Base-by-base conservation (phyloP, 2,888 invertebrate species). In the Gari tellinella region DNA sequence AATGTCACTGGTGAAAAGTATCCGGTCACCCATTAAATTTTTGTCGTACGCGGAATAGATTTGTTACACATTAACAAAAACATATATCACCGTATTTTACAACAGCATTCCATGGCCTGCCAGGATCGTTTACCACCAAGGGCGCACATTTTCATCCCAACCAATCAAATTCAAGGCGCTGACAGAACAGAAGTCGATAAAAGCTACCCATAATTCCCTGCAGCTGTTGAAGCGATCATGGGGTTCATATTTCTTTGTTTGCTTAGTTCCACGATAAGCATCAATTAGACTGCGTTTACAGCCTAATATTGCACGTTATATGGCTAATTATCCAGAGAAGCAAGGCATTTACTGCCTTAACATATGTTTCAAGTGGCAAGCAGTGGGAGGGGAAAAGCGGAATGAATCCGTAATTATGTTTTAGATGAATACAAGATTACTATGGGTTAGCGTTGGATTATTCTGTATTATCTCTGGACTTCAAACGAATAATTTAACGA, bases 201-300 rank as follows among this genome's bases (percentile, higher is more conserved):
- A 69, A 75, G 66, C 53, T 56, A 58, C 74, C 77, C 69, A 78
- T 78, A 78, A 78, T 78, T 78, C 77, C 64, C 38, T 63, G 60
- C 77, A 78, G 77, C 77, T 78, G 77, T 61, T 73, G 45, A 52
- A 63, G 48, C 72, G 68, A 69, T 73, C 72, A 72, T 38, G 40
- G 55, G 69, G 72, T 69, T 78, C 77, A 63, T 69, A 73, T 78
- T 78, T 78, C 77, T 78, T 78, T 78, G 77, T 78, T 78, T 73
- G 72, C 72, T 72, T 63, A 69, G 60, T 38, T 25, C 66, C 31
- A 37, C 53, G 72, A 78, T 78, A 78, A 62, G 69, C 69, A 78
- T 72, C 72, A 78, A 78, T 78, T 73, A 73, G 69, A 58, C 41
- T 65, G 52, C 69, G 69, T 63, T 78, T 70, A 78, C 52, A 62